Conservation (phyloP, 2,113 vertebrate genomes). For the Trachemys scripta region DNA sequence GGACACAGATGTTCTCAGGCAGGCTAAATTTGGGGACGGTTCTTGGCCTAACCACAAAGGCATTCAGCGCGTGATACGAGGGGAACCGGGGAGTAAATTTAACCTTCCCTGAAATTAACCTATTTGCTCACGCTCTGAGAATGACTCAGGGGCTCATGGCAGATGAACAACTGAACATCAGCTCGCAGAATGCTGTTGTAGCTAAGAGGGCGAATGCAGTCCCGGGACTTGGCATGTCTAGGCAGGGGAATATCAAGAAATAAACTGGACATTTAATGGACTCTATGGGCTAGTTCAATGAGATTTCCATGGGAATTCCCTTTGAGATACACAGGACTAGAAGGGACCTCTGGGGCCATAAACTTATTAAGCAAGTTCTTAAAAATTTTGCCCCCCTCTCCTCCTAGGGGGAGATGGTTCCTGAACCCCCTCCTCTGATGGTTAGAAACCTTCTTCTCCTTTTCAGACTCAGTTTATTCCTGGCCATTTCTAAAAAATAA, state of each 20-base stretch:
- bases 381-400: neutral
- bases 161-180: neutral
- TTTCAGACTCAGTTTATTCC: neutral
- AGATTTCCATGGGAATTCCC: neutral
- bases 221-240: neutral
- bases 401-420: neutral
- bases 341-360: neutral
- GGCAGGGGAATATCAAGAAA: neutral
- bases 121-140: neutral
- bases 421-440: neutral
- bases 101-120: neutral
- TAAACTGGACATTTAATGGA: neutral
- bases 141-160: neutral
- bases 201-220: neutral
- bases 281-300: neutral
- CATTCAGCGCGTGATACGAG: neutral
- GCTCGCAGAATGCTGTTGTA: neutral
- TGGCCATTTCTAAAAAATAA: neutral
- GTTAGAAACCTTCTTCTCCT: neutral
- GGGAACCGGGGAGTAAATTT: neutral
- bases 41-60: neutral
- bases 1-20: neutral
- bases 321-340: neutral
- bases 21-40: neutral
- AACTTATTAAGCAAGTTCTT: too few species aligned